Base-by-base conservation (phyloP, 2,888 invertebrate species). In the Drosophila falleni region DNA sequence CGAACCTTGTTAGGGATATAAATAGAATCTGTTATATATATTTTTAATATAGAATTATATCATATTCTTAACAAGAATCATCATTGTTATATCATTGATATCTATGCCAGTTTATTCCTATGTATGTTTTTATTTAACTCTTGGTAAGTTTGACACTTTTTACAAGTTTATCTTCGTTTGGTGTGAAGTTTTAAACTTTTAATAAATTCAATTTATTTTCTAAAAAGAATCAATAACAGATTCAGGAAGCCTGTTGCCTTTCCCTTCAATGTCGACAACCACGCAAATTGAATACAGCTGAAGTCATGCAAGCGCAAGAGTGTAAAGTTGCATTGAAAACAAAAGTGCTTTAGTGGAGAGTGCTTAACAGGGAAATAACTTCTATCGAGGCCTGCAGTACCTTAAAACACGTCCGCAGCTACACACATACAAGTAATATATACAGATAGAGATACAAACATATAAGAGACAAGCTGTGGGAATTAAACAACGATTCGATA, bases 261-360 rank as follows among this genome's bases (percentile, higher is more conserved):
- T 44, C 11, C 13, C 23, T 42, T 42, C 42, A 42, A 5, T 44
- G 10, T 23, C 11, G n/a, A 37, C 35, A 51, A 11, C 3, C 6
- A 15, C 6, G n/a, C 26, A 53, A 39, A 39, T 53, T 53, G 26
- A 53, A 53, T 53, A 26, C 10, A 39, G 51, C 35, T 51, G 51
- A 35, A 50, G 16, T 49, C 49, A 31, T 19, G 42, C 42, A 42
- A 44, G 42, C 11, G 19, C 42, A 41, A 16, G 41, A 51, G 23
- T 23, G 23, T 53, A 39, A 39, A 29, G 54, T 55, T 41, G 55
- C 11, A 5, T 35, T 56, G 44, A 44, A 42, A 59, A 39, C 47
- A 59, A 49, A 42, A 56, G 56, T 49, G 35, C 35, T 55, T 31
- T 39, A 26, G 39, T 53, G 15, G 37, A 53, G 53, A 53, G 53